Percentiles rank a stretch among this genome's conserved stretches.
These are phyloP conservation scores for Cephus nigrinus DNA, from an alignment of 2,888 invertebrate genomes.

Conservation along the genomic window DNA sequence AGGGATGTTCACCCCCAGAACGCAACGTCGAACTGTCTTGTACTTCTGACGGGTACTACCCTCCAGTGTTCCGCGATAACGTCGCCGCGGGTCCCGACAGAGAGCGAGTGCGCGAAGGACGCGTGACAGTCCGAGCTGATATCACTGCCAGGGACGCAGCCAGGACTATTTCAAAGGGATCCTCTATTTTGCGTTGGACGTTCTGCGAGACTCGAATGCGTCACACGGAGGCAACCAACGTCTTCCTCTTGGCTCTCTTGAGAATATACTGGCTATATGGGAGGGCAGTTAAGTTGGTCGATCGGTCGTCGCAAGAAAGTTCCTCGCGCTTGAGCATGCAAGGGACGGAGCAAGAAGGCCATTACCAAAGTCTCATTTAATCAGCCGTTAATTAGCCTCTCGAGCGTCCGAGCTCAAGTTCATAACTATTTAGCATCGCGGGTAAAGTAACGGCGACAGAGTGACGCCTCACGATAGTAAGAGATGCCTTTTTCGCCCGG, in stretches of 20 bases:
- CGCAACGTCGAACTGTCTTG: conserved; percentile 22
- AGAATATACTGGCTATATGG: not conserved
- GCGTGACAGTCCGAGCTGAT: conserved; percentile 47
- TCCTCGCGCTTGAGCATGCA: no score
- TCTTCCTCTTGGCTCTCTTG: no score
- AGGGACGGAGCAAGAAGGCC: no score
- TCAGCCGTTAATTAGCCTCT: no score
- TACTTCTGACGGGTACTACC: conserved; percentile 21
- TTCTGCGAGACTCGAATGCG: no score
- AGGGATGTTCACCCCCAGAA: conserved; percentile 15
- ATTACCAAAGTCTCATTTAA: no score
- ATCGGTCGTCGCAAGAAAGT: no score
- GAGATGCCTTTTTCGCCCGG: not conserved
- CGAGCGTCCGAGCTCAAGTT: no score
- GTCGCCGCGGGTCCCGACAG: conserved; percentile 28
- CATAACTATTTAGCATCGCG: no score
- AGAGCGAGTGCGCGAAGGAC: conserved; percentile 27
- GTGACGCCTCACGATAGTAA: not conserved
- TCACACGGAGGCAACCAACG: no score
- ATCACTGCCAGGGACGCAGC: conserved; percentile 45
- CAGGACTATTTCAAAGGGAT: conserved; percentile 19
- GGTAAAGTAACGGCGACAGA: no score
- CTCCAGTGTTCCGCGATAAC: conserved; percentile 37
- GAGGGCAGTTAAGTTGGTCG: not conserved
- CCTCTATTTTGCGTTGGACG: no score